These are phyloP conservation scores for Urocolius indicus DNA, from an alignment of 2,113 vertebrate species.

Conservation along the genomic window DNA sequence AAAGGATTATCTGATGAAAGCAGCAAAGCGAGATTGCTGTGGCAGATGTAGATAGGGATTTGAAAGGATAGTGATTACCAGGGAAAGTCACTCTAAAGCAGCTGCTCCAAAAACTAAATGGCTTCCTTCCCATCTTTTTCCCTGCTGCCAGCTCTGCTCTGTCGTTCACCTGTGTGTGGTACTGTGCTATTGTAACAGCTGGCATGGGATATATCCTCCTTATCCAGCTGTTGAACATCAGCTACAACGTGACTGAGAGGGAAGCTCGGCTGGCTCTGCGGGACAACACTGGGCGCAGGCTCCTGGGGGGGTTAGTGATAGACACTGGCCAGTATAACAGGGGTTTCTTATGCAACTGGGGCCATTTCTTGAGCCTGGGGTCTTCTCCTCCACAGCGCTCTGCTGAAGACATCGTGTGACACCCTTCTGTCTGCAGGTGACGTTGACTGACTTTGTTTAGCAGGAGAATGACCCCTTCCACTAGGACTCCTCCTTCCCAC, in stretches of 20 bases:
- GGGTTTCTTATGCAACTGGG: constrained; percentile 90
- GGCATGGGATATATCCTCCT: constrained; percentile 91
- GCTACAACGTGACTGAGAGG: constrained; percentile 93
- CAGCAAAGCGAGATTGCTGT: constrained; percentile 23
- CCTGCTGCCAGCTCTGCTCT: constrained; percentile 84
- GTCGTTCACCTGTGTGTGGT: constrained; percentile 97
- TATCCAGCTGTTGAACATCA: constrained; percentile 92
- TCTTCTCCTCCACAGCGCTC: constrained; percentile 29
- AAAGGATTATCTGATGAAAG: constrained; percentile 61
- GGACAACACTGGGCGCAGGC: constrained; percentile 82
- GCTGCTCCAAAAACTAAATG: constrained; percentile 56
- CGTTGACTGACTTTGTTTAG: neutral
- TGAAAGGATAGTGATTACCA: constrained; percentile 57
- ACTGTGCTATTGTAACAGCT: constrained; percentile 89
- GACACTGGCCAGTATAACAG: constrained; percentile 87
- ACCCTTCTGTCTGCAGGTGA: neutral
- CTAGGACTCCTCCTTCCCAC: neutral
- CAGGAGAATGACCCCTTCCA: neutral
- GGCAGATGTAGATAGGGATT: constrained; percentile 62
- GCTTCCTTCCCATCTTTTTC: constrained; percentile 57
- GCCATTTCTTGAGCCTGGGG: constrained; percentile 87
- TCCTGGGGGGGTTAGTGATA: constrained; percentile 89
- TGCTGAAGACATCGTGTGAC: constrained; percentile 85
- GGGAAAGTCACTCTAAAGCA: constrained; percentile 45
- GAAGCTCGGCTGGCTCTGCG: constrained; percentile 89